These are phyloP conservation scores for Palythoa grandis DNA, from an alignment of 92 coral and sea anemone species.

Conservation along the genomic window DNA sequence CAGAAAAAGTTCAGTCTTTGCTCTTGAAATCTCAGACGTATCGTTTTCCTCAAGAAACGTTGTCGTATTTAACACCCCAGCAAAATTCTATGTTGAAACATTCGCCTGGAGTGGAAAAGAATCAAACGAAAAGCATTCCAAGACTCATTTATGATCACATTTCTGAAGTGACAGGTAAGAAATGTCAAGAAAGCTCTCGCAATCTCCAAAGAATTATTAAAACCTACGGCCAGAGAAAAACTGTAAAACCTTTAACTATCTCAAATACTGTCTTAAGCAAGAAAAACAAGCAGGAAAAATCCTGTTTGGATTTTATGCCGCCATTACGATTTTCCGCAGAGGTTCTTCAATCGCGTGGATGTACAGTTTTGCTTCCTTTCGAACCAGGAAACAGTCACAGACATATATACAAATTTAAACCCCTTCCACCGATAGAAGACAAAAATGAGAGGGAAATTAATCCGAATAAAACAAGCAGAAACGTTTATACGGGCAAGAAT, in stretches of 20 bases:
- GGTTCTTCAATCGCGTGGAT: constrained; percentile 61
- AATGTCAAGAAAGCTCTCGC: constrained; percentile 19
- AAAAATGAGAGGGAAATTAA: background rate
- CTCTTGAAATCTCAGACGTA: constrained; percentile 18
- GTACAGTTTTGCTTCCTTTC: constrained; percentile 56
- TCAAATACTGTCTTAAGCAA: background rate
- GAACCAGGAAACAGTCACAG: constrained; percentile 30
- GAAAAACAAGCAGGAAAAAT: background rate
- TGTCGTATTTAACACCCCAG: background rate
- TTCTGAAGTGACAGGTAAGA: constrained; percentile 10
- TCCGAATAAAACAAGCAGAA: background rate
- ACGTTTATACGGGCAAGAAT: background rate
- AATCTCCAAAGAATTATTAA: constrained; percentile 45
- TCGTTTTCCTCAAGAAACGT: background rate
- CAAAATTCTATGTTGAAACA: background rate
- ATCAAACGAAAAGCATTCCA: background rate
- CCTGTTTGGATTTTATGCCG: background rate
- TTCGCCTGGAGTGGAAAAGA: background rate
- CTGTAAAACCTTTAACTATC: background rate
- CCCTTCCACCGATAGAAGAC: constrained; percentile 1
- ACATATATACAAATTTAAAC: constrained; percentile 48
- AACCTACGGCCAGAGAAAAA: constrained; percentile 39
- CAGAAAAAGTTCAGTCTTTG: background rate
- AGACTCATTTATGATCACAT: constrained; percentile 29
- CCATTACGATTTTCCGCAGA: constrained; percentile 65